Evolutionary conservation across 92 coral and sea anemone species (phyloP), one percentile per base, ranked within the genome.

Genomic region (Isaurus tuberculatus): DNA sequence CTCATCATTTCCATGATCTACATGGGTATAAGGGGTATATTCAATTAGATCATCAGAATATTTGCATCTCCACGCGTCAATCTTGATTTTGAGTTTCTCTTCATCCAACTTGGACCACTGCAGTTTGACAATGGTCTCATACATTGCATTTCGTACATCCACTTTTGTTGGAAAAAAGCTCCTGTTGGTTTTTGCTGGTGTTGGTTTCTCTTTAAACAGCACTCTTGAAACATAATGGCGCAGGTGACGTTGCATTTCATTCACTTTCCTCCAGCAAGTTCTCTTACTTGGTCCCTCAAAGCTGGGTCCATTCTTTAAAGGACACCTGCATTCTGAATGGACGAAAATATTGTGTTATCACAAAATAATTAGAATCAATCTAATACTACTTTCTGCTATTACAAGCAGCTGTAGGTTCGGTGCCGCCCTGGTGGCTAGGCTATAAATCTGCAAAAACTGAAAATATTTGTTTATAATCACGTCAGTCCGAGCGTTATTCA

Each of bases 181-280:
- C 11, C 73, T 67, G 26, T 32, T 31, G 2, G 22, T 67, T 34
- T 20, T 31, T 3, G 20, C 10, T 67, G 73, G 48, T 19, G 34
- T 5, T 6, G 25, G 8, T 29, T 2, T 1, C 6, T 6, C 73
- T n/a, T 67, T 34, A 34, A 67, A 67, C 23, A 67, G 1, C 1
- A 14, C 73, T 2, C 26, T 2, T 1, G 64, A 4, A 27, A 73
- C 88, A 34, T 73, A 84, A 7, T 73, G 73, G 3, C 66, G 31
- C 2, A 84, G 75, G 49, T 74, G 82, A 7, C 74, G 20, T 6
- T 72, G 64, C 75, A 74, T 84, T 31, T 84, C 88, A 42, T 63
- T 73, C 4, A 61, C 82, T 27, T 84, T 72, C 11, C 0, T 42
- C 46, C 46, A 42, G 13, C 46, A 42, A 42, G 46, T 42, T 42